These are phyloP conservation scores for Enteromius anoplus DNA, from an alignment of 2,797 vertebrate species.

Conservation along the genomic window DNA sequence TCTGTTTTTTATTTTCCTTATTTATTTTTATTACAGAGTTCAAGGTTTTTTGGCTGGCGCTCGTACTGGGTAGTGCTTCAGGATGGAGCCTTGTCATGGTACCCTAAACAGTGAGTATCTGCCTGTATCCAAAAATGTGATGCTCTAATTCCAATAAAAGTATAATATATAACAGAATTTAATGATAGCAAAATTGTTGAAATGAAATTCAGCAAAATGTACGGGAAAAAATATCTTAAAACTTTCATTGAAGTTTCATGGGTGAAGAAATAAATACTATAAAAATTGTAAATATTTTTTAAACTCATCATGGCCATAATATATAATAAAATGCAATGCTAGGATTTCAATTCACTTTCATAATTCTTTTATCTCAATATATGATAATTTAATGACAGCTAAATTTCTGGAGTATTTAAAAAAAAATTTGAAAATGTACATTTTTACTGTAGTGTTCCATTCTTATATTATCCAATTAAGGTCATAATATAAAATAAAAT, in stretches of 20 bases:
- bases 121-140: conserved; percentile 14
- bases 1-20: not conserved
- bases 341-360: not conserved
- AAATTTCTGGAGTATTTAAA: not conserved
- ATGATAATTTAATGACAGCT: not conserved
- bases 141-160: not conserved
- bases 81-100: conserved; percentile 96
- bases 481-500: too few species aligned
- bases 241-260: not conserved
- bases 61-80: conserved; percentile 92
- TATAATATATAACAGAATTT: not conserved
- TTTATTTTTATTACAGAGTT: conserved; percentile 79
- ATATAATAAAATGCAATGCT: not conserved
- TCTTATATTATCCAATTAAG: too few species aligned
- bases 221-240: not conserved
- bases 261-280: not conserved
- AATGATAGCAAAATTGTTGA: not conserved
- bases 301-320: not conserved
- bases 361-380: not conserved
- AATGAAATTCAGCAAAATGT: not conserved
- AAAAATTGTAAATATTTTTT: not conserved
- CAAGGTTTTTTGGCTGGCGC: conserved; percentile 93
- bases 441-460: not conserved
- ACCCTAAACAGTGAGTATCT: conserved; percentile 88
- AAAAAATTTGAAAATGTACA: not conserved